Conservation (phyloP, 2,113 vertebrate species). For the Brienomyrus brachyistius region DNA sequence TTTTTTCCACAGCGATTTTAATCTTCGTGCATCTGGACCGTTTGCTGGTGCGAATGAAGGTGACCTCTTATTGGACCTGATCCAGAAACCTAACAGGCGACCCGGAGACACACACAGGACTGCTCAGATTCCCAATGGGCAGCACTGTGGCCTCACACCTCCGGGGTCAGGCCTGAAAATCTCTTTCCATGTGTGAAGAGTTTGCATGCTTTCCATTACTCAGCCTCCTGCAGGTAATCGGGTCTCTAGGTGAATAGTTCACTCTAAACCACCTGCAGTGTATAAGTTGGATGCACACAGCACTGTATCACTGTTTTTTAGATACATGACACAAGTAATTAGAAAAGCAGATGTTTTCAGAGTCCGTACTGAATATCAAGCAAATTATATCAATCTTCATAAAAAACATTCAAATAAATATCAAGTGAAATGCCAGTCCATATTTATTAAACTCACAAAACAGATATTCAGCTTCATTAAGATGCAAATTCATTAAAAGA, state of each 20-base stretch:
- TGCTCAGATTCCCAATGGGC: not conserved
- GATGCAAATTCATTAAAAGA: not conserved
- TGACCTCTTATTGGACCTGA: not conserved
- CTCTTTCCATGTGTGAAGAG: not conserved
- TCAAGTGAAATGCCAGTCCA: not conserved
- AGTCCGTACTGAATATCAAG: not conserved
- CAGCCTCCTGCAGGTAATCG: not conserved
- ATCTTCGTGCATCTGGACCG: not conserved
- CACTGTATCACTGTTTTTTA: not conserved
- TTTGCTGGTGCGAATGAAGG: not conserved
- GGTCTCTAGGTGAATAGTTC: not conserved
- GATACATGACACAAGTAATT: not conserved
- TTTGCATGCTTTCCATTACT: not conserved
- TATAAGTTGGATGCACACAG: not conserved
- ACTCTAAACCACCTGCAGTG: not conserved
- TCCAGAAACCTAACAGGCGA: not conserved
- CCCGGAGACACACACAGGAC: not conserved
- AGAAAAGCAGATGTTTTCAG: not conserved
- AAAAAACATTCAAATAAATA: not conserved
- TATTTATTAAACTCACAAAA: not conserved
- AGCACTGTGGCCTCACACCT: not conserved
- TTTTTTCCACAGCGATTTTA: not conserved
- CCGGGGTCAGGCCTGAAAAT: not conserved
- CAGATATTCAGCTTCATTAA: not conserved
- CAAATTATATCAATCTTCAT: not conserved